Evolutionary conservation across 2,113 vertebrate species (phyloP).

Genomic region (Podocnemis expansa): DNA sequence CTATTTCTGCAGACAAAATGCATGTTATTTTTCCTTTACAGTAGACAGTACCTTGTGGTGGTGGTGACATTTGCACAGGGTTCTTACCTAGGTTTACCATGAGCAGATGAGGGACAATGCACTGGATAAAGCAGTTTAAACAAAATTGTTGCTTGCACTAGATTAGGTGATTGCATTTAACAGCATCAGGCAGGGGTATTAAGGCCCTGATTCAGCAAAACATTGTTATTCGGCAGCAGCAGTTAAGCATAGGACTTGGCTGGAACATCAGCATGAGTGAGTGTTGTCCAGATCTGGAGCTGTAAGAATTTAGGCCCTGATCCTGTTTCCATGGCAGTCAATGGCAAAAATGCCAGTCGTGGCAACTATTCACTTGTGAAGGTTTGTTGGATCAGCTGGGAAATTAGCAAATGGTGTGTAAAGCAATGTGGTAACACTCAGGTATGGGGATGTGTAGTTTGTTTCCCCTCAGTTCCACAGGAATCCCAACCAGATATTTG

Average conservation of each 20-base stretch:
- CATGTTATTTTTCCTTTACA: conserved; percentile 37
- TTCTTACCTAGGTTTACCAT: accelerated
- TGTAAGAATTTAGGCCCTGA: neutral
- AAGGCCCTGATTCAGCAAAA: neutral
- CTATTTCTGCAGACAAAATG: conserved; percentile 39
- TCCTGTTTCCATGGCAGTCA: neutral
- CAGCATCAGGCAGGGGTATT: neutral
- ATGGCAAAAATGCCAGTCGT: neutral
- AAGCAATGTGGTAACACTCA: neutral
- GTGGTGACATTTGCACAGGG: neutral
- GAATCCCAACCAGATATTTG: neutral
- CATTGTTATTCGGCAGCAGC: neutral
- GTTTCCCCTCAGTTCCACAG: neutral
- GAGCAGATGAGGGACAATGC: neutral
- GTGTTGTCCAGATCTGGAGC: neutral
- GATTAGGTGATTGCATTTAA: neutral
- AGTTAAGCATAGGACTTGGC: neutral
- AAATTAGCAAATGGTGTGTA: neutral
- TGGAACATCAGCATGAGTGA: neutral
- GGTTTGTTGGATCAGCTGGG: neutral
- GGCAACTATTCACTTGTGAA: neutral
- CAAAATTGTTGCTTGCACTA: neutral
- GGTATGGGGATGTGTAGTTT: neutral
- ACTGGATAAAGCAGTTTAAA: neutral
- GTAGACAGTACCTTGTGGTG: neutral